Evolutionary conservation across 2,797 vertebrate species (phyloP), one percentile per base, ranked within the genome.

Genomic region (Characodon lateralis): DNA sequence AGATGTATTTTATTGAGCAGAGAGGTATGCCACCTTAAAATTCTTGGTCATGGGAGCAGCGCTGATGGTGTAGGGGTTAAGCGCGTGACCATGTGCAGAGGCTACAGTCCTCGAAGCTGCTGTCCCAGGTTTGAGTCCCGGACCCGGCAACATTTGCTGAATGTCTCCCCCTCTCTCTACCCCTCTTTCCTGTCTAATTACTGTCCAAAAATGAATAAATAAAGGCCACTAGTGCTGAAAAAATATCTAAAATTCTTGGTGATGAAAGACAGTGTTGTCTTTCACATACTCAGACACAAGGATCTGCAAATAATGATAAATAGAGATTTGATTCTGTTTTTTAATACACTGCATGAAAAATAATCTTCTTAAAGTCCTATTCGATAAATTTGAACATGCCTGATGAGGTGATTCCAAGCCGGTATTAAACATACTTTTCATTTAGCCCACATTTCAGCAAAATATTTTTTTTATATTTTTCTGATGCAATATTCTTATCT

Each of bases 1-100:
- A 55, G 13, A 55, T 78, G 63, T 22, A 63, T 76, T 72, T 80
- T 69, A 46, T 43, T 28, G 5, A 78, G 55, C 74, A 56, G 73
- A 56, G 46, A 80, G 26, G 73, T 68, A 73, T 56, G 73, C 68
- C 71, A 66, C 50, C 48, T 4, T 56, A 39, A 58, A 43, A 74
- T 80, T 83, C 50, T 43, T 35, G 83, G 76, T 87, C 85, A 81
- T 73, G 43, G 31, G 31, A 31, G 31, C 31, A 2, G 31, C 31
- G 31, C 31, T 31, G 31, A 31, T 31, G 31, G 31, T 31, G 31
- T 31, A 31, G 31, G 31, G 31, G 31, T 31, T 31, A 31, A 31
- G 31, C 31, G 31, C 31, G 31, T 31, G 31, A 31, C 31, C 31
- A 31, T 31, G 2, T 31, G 31, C 31, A 31, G 31, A 31, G 31